Percentiles rank a stretch among this genome's conserved stretches.
Conservation (phyloP, 2,888 invertebrate species). For the Thelaira solivaga region DNA sequence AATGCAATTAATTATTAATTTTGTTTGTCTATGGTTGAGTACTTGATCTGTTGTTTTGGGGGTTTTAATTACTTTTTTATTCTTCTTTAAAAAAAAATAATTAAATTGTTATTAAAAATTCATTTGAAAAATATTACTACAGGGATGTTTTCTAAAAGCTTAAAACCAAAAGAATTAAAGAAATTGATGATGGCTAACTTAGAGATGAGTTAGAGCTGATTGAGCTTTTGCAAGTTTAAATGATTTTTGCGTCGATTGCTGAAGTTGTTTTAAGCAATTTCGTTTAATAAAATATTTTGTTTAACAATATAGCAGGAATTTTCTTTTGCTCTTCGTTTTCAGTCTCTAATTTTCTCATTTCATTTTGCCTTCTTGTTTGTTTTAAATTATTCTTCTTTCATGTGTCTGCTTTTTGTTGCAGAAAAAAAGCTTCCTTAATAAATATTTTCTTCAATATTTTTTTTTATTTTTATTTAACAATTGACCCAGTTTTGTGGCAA, state of each 20-base stretch:
- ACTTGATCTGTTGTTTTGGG: background rate
- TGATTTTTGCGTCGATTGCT: too few relatives aligned
- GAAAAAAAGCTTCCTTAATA: background rate
- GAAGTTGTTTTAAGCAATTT: too few relatives aligned
- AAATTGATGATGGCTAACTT: too few relatives aligned
- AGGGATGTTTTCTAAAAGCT: too few relatives aligned
- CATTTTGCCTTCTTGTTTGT: background rate
- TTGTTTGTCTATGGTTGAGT: slow-evolving; percentile 5
- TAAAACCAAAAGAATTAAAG: too few relatives aligned
- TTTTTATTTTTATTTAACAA: slow-evolving; percentile 50
- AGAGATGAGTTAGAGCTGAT: too few relatives aligned
- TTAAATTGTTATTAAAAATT: too few relatives aligned
- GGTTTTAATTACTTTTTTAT: background rate
- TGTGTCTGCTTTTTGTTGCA: background rate
- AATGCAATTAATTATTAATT: slow-evolving; percentile 28
- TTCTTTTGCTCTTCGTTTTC: too few relatives aligned
- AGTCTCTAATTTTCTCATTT: background rate
- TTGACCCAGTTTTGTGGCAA: slow-evolving; percentile 53
- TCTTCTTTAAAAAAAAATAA: background rate
- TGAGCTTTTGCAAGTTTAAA: too few relatives aligned
- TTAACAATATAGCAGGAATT: too few relatives aligned
- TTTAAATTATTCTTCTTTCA: background rate
- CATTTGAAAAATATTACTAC: too few relatives aligned
- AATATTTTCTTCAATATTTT: slow-evolving; percentile 25
- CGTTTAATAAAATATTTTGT: too few relatives aligned